Percentiles rank a stretch among this genome's conserved stretches.
phyloP scores from a whole-genome alignment of 2,888 invertebrate genomes.

The Rhimphoctona megacephalus region DNA sequence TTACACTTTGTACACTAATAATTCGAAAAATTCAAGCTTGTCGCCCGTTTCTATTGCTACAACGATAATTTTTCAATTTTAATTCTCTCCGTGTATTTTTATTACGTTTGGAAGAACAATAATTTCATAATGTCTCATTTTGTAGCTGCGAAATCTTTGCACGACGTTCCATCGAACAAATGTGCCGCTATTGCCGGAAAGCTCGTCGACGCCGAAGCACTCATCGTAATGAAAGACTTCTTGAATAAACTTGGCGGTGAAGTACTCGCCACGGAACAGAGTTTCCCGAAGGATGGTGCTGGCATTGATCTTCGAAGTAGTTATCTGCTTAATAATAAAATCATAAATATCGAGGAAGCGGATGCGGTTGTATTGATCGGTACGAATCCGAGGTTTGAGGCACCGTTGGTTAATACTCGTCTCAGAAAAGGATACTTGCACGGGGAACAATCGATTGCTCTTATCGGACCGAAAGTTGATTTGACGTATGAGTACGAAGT shows the following conservation, averaged over 20 bases:
- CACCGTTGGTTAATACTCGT: constrained; percentile 97
- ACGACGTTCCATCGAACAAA: constrained; percentile 89
- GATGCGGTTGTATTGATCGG: constrained; percentile 97
- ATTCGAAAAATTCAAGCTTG: too few relatives aligned
- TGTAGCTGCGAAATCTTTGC: constrained; percentile 88
- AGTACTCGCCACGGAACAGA: constrained; percentile 94
- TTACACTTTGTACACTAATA: too few relatives aligned
- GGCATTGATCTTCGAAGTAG: constrained; percentile 96
- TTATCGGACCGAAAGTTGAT: constrained; percentile 96
- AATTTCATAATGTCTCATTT: neutral
- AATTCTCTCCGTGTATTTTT: too few relatives aligned
- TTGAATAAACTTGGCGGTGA: constrained; percentile 95
- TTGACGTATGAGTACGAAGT: constrained; percentile 96
- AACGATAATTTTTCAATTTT: too few relatives aligned
- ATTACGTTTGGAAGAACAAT: neutral
- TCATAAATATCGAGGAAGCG: constrained; percentile 96
- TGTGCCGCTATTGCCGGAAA: constrained; percentile 96
- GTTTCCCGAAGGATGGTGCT: constrained; percentile 91
- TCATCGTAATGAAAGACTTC: constrained; percentile 96
- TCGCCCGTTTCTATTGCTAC: too few relatives aligned
- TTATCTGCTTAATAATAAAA: constrained; percentile 96
- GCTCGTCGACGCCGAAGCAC: constrained; percentile 95
- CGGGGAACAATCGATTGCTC: constrained; percentile 93
- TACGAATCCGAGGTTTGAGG: constrained; percentile 98
- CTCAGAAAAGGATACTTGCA: constrained; percentile 98